Conservation (phyloP, 2,113 vertebrate genomes). For the Gnathonemus longibarbis region DNA sequence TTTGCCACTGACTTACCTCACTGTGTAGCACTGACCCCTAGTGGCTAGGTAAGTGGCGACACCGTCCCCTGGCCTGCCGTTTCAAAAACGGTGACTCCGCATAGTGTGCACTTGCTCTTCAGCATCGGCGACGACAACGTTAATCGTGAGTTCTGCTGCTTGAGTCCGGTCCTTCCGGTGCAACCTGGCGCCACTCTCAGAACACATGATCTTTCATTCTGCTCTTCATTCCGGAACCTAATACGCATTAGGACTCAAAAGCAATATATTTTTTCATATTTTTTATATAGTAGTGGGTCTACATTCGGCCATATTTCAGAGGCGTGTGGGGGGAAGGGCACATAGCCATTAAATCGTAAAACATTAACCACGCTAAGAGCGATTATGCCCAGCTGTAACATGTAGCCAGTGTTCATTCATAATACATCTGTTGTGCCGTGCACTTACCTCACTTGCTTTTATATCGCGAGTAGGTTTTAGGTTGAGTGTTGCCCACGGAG, state of each 20-base stretch:
- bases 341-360: constrained; percentile 53
- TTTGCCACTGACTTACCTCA: not conserved
- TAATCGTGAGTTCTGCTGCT: not conserved
- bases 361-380: constrained; percentile 51
- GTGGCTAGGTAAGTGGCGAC: not conserved
- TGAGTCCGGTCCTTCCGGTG: no score
- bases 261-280: constrained; percentile 22
- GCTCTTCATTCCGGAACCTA: not conserved
- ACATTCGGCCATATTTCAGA: constrained; percentile 10
- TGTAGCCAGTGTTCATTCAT: constrained; percentile 49
- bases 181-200: not conserved
- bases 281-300: not conserved
- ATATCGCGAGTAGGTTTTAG: constrained; percentile 42
- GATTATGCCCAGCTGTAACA: constrained; percentile 43
- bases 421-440: constrained; percentile 44
- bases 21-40: constrained; percentile 7
- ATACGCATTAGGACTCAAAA: not conserved
- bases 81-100: not conserved
- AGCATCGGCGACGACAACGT: constrained; percentile 27
- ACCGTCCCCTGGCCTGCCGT: not conserved
- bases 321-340: constrained; percentile 11
- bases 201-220: no score
- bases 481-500: constrained; percentile 40
- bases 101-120: not conserved
- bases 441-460: constrained; percentile 33